These are phyloP conservation scores for Dicentrarchus labrax DNA, from an alignment of 2,113 vertebrate species.

Conservation along the genomic window DNA sequence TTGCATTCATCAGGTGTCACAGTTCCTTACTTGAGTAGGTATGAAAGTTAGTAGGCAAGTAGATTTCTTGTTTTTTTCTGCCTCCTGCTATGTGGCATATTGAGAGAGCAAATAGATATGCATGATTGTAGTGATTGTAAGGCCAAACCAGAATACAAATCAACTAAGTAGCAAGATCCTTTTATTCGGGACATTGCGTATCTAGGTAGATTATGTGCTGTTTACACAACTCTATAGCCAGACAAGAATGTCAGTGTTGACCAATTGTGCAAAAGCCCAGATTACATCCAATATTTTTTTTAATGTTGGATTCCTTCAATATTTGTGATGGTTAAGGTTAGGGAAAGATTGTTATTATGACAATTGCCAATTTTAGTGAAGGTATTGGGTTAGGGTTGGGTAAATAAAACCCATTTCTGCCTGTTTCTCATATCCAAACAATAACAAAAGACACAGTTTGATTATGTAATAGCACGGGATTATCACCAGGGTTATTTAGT, in stretches of 20 bases:
- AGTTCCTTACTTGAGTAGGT: background rate
- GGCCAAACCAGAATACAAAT: conserved; percentile 3
- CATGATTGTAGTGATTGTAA: background rate
- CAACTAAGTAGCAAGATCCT: background rate
- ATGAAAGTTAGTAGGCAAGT: background rate
- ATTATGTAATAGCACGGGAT: no score
- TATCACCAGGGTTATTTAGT: no score
- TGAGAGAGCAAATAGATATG: background rate
- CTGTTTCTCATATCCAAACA: no score
- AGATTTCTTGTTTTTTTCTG: background rate
- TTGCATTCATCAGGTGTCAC: conserved; percentile 14
- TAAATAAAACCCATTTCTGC: background rate
- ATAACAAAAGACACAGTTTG: no score
- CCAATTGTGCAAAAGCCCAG: no score
- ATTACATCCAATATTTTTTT: no score
- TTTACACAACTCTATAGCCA: no score
- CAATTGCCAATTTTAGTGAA: background rate
- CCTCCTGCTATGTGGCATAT: background rate
- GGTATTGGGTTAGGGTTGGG: background rate
- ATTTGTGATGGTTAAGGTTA: no score
- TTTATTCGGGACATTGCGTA: background rate
- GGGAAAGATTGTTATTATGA: background rate
- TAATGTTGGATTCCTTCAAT: no score
- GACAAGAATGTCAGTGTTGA: no score
- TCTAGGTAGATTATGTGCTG: background rate